Conservation (phyloP, 2,797 vertebrate species). For the Cynodonichthys magdalenae region DNA sequence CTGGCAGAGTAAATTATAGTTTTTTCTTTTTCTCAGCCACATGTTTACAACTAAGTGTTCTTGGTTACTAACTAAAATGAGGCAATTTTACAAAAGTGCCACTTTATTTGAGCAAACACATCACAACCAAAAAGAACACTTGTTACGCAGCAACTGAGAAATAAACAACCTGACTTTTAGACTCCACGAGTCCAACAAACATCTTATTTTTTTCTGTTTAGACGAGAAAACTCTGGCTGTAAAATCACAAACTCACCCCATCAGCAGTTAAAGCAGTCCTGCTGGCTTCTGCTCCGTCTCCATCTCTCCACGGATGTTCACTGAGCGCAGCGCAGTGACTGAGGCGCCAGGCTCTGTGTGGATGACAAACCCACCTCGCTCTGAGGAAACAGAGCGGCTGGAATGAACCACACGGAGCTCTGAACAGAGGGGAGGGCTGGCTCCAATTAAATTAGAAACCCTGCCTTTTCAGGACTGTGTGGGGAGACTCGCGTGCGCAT, state of each 20-base stretch:
- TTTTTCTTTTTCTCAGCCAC: not conserved
- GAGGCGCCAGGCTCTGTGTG: slow-evolving; percentile 34
- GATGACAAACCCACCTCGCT: slow-evolving; percentile 38
- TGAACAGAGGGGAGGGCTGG: slow-evolving; percentile 29
- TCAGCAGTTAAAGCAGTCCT: slow-evolving; percentile 35
- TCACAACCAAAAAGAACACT: slow-evolving; percentile 37
- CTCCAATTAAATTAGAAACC: slow-evolving; percentile 16
- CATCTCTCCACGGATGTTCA: slow-evolving; percentile 36
- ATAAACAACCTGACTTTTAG: slow-evolving; percentile 38
- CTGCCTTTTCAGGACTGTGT: slow-evolving; percentile 16
- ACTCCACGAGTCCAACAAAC: not conserved
- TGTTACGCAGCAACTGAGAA: slow-evolving; percentile 51
- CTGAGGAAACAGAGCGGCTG: slow-evolving; percentile 48
- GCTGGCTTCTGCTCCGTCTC: slow-evolving; percentile 8
- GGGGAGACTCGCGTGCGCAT: not conserved
- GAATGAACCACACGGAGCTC: slow-evolving; percentile 64
- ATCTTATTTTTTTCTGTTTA: not conserved
- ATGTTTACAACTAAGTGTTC: not conserved
- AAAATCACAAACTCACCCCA: slow-evolving; percentile 58
- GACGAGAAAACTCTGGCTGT: slow-evolving; percentile 8
- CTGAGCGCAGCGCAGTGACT: slow-evolving; percentile 24
- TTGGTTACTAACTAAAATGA: not conserved
- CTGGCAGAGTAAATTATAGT: not conserved
- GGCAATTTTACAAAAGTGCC: slow-evolving; percentile 15
- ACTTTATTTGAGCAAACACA: not conserved